Evolutionary conservation across 1,140 invertebrate genomes (phyloP).

Genomic region (Leptestheria dahalacensis): DNA sequence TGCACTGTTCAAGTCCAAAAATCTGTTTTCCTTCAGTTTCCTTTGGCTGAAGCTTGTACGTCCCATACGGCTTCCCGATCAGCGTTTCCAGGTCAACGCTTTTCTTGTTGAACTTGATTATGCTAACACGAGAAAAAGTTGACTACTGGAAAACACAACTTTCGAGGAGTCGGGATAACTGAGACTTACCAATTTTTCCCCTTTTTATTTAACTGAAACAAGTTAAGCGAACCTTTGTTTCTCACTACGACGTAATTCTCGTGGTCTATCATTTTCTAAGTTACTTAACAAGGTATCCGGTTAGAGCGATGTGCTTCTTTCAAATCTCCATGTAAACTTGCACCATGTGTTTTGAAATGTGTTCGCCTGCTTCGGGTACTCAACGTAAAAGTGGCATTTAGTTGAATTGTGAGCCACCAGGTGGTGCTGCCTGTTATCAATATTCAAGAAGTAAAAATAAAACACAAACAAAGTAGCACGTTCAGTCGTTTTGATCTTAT

Average conservation of each 20-base stretch:
- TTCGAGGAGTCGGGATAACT: background rate
- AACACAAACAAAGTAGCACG: too few relatives aligned
- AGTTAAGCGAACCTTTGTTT: conserved; percentile 53
- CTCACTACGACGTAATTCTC: conserved; percentile 52
- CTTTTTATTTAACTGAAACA: conserved; percentile 47
- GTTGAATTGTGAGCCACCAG: too few relatives aligned
- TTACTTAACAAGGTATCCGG: too few relatives aligned
- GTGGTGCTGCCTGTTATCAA: too few relatives aligned
- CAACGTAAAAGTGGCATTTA: too few relatives aligned
- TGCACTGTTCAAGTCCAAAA: conserved; percentile 1
- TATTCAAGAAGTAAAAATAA: too few relatives aligned
- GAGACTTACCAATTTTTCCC: conserved; percentile 7
- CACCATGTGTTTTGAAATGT: too few relatives aligned
- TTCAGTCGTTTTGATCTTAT: too few relatives aligned
- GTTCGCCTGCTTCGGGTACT: too few relatives aligned
- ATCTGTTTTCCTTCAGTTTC: conserved; percentile 34
- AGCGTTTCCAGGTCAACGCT: conserved; percentile 50
- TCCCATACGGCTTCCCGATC: conserved; percentile 54
- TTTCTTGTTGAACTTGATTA: conserved; percentile 48
- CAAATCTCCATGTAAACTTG: too few relatives aligned
- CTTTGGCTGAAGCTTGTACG: conserved; percentile 57
- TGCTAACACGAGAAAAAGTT: conserved; percentile 21
- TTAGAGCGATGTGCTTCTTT: too few relatives aligned
- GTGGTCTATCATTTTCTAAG: conserved; percentile 9
- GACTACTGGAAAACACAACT: background rate